Conservation (phyloP, 2,797 vertebrate genomes). For the Alca torda region DNA sequence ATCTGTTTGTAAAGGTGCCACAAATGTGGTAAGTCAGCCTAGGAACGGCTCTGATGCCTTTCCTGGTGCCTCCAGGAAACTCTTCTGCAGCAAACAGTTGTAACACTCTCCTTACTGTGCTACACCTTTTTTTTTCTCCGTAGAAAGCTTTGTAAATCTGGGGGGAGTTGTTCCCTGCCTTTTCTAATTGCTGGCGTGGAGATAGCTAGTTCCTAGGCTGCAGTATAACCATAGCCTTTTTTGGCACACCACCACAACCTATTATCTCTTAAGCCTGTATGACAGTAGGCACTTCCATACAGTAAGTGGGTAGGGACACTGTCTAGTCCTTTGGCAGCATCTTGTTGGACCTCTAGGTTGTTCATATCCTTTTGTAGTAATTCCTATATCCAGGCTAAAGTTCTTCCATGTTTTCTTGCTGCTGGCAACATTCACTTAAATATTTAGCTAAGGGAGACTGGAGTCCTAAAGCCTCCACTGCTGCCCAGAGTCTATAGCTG, state of each 20-base stretch:
- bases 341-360: background rate
- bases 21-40: background rate
- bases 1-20: background rate
- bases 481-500: background rate
- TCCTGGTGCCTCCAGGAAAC: background rate
- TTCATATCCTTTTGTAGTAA: background rate
- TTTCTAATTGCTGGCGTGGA: background rate
- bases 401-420: background rate
- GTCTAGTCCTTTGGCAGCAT: background rate
- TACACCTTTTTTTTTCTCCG: background rate
- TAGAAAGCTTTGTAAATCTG: background rate
- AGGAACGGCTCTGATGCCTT: background rate
- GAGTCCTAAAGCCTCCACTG: background rate
- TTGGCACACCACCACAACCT: accelerated
- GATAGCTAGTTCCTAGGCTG: background rate
- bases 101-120: background rate
- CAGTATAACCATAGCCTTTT: background rate
- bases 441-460: background rate
- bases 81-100: background rate
- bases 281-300: background rate
- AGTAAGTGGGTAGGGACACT: background rate
- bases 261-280: background rate
- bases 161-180: background rate
- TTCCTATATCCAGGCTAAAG: background rate
- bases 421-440: background rate